Evolutionary conservation across 2,797 vertebrate genomes (phyloP).

Genomic region (Mus spretus): DNA sequence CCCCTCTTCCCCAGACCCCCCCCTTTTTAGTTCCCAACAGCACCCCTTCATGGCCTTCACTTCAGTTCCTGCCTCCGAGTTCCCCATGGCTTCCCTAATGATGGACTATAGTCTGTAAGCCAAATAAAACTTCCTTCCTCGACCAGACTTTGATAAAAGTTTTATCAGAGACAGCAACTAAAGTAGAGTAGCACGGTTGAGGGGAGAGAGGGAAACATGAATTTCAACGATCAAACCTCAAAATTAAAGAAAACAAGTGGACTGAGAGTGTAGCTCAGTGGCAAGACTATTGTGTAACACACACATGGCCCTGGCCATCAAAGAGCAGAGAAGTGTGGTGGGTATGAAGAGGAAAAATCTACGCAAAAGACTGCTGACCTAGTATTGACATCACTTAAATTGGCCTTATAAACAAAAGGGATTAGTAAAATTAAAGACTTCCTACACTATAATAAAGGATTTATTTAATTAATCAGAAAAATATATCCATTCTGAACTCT

Average conservation of each 20-base stretch:
- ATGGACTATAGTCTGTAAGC: background rate
- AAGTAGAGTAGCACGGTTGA: background rate
- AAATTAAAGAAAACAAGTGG: background rate
- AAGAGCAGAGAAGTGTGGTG: background rate
- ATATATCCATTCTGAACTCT: background rate
- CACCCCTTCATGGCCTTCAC: too few relatives aligned
- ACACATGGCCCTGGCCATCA: accelerated
- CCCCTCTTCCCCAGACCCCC: too few relatives aligned
- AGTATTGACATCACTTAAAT: background rate
- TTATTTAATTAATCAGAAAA: background rate
- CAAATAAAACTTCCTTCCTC: background rate
- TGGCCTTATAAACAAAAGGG: background rate
- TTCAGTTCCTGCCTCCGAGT: background rate
- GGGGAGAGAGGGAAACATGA: background rate
- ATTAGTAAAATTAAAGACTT: background rate
- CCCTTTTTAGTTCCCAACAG: background rate
- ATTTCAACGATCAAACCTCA: background rate
- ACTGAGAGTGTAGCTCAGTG: too few relatives aligned
- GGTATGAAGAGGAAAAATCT: background rate
- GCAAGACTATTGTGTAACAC: background rate
- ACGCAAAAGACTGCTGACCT: background rate
- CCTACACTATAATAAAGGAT: background rate
- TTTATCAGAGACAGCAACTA: too few relatives aligned
- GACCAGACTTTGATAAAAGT: too few relatives aligned
- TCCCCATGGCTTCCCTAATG: background rate